Base-by-base conservation (phyloP, 1,140 invertebrate genomes). In the Wasmannia auropunctata region DNA sequence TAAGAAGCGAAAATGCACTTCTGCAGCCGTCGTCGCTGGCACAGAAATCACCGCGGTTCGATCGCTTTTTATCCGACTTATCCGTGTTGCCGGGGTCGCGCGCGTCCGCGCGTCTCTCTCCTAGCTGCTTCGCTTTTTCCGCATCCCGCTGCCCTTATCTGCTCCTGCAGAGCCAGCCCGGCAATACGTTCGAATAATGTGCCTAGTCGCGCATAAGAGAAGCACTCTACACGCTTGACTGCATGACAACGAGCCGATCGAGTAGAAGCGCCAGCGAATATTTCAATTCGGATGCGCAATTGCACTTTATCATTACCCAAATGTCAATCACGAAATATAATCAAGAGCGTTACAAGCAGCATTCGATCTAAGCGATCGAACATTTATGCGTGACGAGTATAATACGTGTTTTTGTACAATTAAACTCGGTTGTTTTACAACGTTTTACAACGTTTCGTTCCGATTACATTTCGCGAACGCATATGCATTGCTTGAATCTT, bases 21-120 rank as follows among this genome's bases (percentile, higher is more conserved):
- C 31, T 69, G 16, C 63, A 69, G 22, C 31, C 25, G 43, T 34
- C 31, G 46, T 60, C 31, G 46, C 63, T 40, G 77, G 37, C 14
- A 43, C 11, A 43, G 25, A 43, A 46, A 83, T 60, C 37, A 60
- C 14, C 37, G 67, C 25, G 25, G 37, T 46, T 83, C 79, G 37
- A 83, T 83, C 67, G 65, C 28, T 46, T 74, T 72, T 72, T 43
- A 72, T 83, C 65, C 67, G n/a, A 83, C n/a, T 58, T 83, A 83
- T 83, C 51, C 67, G 25, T 54, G 65, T 80, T 69, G 28, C 34
- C n/a, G n/a, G n/a, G n/a, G 51, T n/a, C 40, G 49, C 51, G 63
- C 28, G 34, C 6, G 40, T 40, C 37, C 62, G 46, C 34, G 51
- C 72, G n/a, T 34, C n/a, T 3, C 16, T 14, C 19, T 1, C n/a